Evolutionary conservation across 2,888 invertebrate genomes (phyloP), one percentile per base, ranked within the genome.

Genomic region (Mimachlamys varia): DNA sequence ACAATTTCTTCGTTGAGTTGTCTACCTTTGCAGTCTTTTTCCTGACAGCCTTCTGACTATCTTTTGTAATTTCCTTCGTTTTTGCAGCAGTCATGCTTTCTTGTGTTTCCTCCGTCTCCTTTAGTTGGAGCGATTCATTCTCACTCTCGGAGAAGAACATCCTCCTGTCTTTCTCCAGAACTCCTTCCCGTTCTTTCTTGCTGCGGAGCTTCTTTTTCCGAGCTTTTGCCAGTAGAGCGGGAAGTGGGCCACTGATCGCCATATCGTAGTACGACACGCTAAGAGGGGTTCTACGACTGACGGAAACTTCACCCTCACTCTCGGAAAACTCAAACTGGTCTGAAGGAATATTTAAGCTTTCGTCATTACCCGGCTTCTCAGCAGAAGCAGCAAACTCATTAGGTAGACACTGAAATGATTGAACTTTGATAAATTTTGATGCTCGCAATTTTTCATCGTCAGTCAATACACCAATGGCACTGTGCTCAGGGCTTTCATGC

Each of bases 241-340:
- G 90, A 2, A 92, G 62, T 7, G 92, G 92, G 33, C 92, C 92
- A 50, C 89, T 92, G 19, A 92, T 92, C 13, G 90, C 90, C 92
- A 92, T 92, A 37, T 92, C 92, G 10, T 90, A 88, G 55, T 76
- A 91, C 4, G 92, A 91, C 2, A 90, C 88, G n/a, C 90, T 58
- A 22, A 91, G 62, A 22, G 92, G 92, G 33, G 88, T 90, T 37
- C 76, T 76, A 76, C 76, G 76, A 76, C 76, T 76, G 0, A 76
- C 76, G 10, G 76, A 76, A 2, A 76, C 76, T 12, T 76, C 76
- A 76, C 76, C 76, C 33, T 76, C 76, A 76, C 76, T 76, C 1
- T 76, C 76, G 7, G 76, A 76, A 12, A 33, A 76, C 15, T 76
- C 76, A 76, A 76, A 76, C 33, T 76, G 76, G 33, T 76, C 76